These are phyloP conservation scores for Eledone cirrhosa DNA, from an alignment of 2,888 invertebrate genomes.

Conservation along the genomic window DNA sequence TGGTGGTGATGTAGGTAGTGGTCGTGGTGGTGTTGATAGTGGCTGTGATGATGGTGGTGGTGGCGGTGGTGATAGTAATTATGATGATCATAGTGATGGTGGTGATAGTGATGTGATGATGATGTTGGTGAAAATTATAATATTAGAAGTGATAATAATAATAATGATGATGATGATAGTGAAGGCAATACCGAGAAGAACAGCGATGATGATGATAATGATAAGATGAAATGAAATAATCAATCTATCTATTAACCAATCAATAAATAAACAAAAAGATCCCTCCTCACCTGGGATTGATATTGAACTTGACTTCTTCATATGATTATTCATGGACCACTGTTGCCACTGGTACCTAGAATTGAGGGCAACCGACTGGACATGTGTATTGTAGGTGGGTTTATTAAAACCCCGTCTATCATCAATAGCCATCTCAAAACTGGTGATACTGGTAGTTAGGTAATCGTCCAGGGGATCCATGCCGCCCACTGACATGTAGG, in stretches of 20 bases:
- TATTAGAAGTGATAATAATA: too few species aligned
- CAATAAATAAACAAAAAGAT: too few species aligned
- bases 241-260: too few species aligned
- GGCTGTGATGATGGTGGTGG: neutral
- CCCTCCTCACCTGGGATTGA: constrained; percentile 79
- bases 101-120: neutral
- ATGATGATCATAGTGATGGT: neutral
- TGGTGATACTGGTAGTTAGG: constrained; percentile 37
- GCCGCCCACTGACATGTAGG: neutral
- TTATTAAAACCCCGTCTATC: constrained; percentile 42
- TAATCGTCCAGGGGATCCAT: constrained; percentile 28
- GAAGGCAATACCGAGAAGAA: too few species aligned
- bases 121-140: too few species aligned
- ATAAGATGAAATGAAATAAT: too few species aligned
- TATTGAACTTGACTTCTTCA: constrained; percentile 73
- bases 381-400: constrained; percentile 39
- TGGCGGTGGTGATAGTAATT: neutral
- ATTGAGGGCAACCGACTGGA: constrained; percentile 38
- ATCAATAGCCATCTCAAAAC: constrained; percentile 46
- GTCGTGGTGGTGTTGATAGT: too few species aligned
- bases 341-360: constrained; percentile 79
- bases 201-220: too few species aligned
- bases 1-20: too few species aligned
- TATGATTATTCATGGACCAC: constrained; percentile 84
- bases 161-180: too few species aligned